A percentile compares a stretch with the other conserved stretches of the same genome.
These are phyloP conservation scores for Morpho achilles DNA, from an alignment of 2,888 invertebrate species.

Conservation along the genomic window DNA sequence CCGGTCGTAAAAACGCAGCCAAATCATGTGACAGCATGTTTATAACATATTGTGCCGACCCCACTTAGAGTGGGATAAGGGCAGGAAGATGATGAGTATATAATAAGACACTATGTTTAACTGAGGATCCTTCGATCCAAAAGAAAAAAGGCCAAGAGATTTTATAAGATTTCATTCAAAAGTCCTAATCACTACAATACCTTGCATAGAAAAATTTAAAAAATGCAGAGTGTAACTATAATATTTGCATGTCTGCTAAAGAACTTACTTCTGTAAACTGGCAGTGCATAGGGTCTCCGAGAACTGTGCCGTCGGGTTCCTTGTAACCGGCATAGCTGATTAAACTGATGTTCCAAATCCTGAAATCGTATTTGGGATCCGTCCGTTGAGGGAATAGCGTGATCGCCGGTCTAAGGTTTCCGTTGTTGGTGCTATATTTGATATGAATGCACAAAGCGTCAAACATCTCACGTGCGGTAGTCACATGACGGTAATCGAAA, in stretches of 20 bases:
- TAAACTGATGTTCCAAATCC: slow-evolving; percentile 96
- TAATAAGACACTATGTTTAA: too few relatives aligned
- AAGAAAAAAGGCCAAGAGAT: too few relatives aligned
- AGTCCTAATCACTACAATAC: background rate
- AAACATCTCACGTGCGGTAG: slow-evolving; percentile 97
- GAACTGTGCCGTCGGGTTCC: slow-evolving; percentile 88
- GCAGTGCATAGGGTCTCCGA: slow-evolving; percentile 92
- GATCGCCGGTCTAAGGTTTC: slow-evolving; percentile 95
- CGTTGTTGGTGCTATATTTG: slow-evolving; percentile 97
- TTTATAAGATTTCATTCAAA: background rate
- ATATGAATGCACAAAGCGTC: slow-evolving; percentile 98
- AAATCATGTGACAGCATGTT: too few relatives aligned
- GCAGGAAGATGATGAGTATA: too few relatives aligned
- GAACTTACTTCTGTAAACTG: slow-evolving; percentile 92
- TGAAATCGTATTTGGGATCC: slow-evolving; percentile 92
- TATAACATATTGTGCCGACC: too few relatives aligned
- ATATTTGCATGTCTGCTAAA: too few relatives aligned
- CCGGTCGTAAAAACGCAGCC: too few relatives aligned
- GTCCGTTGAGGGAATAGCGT: slow-evolving; percentile 96
- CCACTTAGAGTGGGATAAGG: too few relatives aligned
- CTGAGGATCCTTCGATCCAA: too few relatives aligned
- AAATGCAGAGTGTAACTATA: too few relatives aligned
- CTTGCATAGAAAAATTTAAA: background rate
- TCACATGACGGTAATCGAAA: slow-evolving; percentile 96
- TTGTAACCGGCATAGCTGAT: slow-evolving; percentile 95